Percentiles rank a stretch among this genome's conserved stretches.
Evolutionary conservation across 2,113 vertebrate genomes (phyloP).

Genomic region (Cottus gobio): DNA sequence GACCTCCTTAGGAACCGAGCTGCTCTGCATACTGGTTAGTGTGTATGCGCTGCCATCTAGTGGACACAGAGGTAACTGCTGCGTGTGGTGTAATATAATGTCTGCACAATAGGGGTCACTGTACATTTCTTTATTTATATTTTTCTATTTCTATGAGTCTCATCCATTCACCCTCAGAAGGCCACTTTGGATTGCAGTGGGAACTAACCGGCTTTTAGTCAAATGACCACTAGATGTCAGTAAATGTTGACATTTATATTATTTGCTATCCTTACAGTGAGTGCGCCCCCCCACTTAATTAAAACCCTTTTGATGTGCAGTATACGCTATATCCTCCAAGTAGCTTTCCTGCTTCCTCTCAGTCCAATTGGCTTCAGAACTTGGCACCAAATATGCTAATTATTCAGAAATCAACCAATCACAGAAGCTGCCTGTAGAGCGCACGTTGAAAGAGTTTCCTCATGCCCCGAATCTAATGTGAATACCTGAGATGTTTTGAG

Average conservation of each 20-base stretch:
- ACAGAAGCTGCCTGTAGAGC: background rate
- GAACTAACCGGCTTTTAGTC: constrained; percentile 2
- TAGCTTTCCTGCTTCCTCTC: background rate
- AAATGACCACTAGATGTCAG: constrained; percentile 62
- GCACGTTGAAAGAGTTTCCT: background rate
- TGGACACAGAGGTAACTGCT: background rate
- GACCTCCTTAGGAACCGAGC: constrained; percentile 3
- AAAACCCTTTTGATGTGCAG: background rate
- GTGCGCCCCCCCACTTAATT: background rate
- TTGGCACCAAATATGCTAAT: background rate
- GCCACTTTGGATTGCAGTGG: constrained; percentile 31
- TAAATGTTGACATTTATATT: background rate
- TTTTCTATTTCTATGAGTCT: constrained; percentile 10
- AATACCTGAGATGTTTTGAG: background rate
- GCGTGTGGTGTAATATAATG: constrained; percentile 15
- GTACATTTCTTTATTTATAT: constrained; percentile 31
- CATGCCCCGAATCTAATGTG: background rate
- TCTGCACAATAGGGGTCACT: constrained; percentile 57
- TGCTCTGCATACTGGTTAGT: background rate
- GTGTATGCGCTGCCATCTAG: constrained; percentile 69
- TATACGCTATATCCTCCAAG: background rate
- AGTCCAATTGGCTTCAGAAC: background rate
- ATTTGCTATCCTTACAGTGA: background rate
- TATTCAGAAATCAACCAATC: constrained; percentile 2
- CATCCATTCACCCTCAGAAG: constrained; percentile 15